Evolutionary conservation across 2,113 vertebrate genomes (phyloP).

Genomic region (Irena cyanogastra): DNA sequence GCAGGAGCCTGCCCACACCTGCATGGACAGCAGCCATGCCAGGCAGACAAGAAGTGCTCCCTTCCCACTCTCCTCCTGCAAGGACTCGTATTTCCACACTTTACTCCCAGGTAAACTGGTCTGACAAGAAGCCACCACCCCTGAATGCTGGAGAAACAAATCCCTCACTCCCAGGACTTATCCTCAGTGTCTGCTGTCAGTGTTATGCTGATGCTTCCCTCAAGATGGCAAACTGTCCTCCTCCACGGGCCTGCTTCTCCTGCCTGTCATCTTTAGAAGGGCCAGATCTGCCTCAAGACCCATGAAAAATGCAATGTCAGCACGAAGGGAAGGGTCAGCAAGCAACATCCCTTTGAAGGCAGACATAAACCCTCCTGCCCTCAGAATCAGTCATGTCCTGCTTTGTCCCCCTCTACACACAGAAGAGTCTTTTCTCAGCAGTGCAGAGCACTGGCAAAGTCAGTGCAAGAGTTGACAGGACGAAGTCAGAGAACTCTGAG

Average conservation of each 20-base stretch:
- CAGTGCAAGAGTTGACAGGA: not conserved
- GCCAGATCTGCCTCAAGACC: not conserved
- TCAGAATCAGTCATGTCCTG: not conserved
- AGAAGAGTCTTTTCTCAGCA: not conserved
- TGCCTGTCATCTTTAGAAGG: not conserved
- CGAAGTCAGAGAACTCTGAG: not conserved
- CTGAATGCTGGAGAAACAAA: not conserved
- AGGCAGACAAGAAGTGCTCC: not conserved
- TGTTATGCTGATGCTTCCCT: not conserved
- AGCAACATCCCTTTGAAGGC: not conserved
- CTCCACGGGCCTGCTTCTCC: not conserved
- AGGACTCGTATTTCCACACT: not conserved
- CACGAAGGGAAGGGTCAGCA: not conserved
- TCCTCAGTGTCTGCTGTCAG: not conserved
- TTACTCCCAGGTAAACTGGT: not conserved
- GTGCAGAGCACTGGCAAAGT: not conserved
- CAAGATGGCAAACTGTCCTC: not conserved
- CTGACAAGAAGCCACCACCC: not conserved
- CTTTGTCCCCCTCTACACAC: accelerated
- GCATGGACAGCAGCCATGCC: not conserved
- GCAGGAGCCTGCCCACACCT: not conserved
- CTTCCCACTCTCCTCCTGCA: not conserved
- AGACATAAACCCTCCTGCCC: not conserved
- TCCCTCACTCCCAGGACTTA: not conserved
- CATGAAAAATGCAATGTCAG: accelerated